Evolutionary conservation across 2,888 invertebrate genomes (phyloP).

Genomic region (Autographa pulchrina): DNA sequence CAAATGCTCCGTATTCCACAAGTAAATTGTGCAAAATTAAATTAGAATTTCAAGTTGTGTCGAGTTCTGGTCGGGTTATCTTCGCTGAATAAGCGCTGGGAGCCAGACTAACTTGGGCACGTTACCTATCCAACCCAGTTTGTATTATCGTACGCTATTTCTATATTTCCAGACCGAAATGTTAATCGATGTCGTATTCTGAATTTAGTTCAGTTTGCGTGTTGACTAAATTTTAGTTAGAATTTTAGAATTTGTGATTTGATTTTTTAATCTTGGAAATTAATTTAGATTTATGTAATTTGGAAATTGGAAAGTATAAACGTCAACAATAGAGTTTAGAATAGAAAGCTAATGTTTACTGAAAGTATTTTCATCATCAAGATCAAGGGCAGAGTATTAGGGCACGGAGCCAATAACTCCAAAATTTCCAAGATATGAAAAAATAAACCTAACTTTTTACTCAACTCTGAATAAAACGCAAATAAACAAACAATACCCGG

Average conservation of each 20-base stretch:
- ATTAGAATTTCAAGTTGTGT: constrained; percentile 70
- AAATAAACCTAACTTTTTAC: constrained; percentile 49
- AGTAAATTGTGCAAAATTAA: constrained; percentile 66
- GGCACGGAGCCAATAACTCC: constrained; percentile 63
- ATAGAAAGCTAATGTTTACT: constrained; percentile 52
- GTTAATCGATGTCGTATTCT: constrained; percentile 22
- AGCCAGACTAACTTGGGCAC: constrained; percentile 44
- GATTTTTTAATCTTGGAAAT: too few relatives aligned
- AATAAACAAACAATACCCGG: constrained; percentile 41
- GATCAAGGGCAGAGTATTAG: constrained; percentile 61
- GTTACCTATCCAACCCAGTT: constrained; percentile 46
- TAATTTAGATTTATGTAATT: neutral
- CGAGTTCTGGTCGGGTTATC: constrained; percentile 62
- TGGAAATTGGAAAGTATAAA: constrained; percentile 14
- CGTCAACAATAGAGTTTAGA: constrained; percentile 28
- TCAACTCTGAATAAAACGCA: constrained; percentile 14
- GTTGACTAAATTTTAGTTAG: neutral
- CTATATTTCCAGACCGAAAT: constrained; percentile 14
- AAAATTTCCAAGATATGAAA: constrained; percentile 56
- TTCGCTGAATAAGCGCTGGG: constrained; percentile 59
- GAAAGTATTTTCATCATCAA: constrained; percentile 61
- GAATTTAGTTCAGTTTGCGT: neutral
- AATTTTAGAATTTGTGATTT: neutral
- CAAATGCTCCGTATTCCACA: constrained; percentile 50
- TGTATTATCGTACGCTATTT: constrained; percentile 32